Conservation (phyloP, 2,797 vertebrate genomes). For the Mormyrus hasselquistii region DNA sequence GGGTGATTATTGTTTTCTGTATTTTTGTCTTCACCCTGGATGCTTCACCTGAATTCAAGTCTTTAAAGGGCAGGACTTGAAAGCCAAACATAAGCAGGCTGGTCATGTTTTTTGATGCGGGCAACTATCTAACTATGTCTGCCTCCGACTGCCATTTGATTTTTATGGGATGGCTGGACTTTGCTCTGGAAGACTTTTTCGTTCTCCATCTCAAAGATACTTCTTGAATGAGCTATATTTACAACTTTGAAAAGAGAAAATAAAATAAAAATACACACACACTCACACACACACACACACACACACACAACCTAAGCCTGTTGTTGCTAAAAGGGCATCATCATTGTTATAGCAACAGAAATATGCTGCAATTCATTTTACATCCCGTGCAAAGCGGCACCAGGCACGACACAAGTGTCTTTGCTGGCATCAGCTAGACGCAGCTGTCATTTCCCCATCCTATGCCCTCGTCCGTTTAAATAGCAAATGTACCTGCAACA, state of each 20-base stretch:
- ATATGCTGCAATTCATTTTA: no score
- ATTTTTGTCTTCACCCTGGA: not conserved
- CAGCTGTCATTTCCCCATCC: no score
- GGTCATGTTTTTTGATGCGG: not conserved
- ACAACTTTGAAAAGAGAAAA: not conserved
- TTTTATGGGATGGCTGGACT: not conserved
- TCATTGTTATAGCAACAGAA: no score
- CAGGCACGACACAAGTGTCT: no score
- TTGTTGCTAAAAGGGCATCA: no score
- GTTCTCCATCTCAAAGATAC: not conserved
- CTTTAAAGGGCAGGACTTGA: not conserved
- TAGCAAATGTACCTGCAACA: not conserved
- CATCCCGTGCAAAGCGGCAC: no score
- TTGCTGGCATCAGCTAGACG: no score
- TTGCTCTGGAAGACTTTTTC: not conserved
- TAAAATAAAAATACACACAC: not conserved
- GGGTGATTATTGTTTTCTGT: conserved; percentile 5
- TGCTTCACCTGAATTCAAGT: not conserved
- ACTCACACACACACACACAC: no score
- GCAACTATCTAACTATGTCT: not conserved
- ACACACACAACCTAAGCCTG: no score
- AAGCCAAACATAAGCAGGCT: not conserved
- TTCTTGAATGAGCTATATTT: not conserved
- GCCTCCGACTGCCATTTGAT: not conserved
- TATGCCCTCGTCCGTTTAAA: no score